These are phyloP conservation scores for Halisarca cf. caerulea DNA, from an alignment of 37 sponge, comb jelly and placozoan genomes.

Conservation along the genomic window DNA sequence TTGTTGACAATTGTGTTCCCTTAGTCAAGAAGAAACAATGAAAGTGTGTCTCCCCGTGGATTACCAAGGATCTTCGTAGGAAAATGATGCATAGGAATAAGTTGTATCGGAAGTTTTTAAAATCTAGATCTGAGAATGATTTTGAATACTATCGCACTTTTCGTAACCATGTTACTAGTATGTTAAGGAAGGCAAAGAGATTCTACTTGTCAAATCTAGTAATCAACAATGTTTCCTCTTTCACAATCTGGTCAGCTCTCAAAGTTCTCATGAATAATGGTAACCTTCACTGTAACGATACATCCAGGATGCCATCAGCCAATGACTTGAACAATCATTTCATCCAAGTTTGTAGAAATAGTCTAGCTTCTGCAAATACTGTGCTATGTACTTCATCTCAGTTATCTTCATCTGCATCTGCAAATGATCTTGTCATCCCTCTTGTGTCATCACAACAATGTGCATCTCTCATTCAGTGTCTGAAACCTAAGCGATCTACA, in stretches of 20 bases:
- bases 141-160: too few species aligned
- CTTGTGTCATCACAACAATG: slow-evolving; percentile 5
- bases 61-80: slow-evolving; percentile 15
- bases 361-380: background rate
- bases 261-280: slow-evolving; percentile 14
- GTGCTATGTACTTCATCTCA: background rate
- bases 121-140: background rate
- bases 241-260: background rate
- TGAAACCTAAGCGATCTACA: slow-evolving; percentile 2
- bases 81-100: slow-evolving; percentile 18
- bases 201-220: background rate
- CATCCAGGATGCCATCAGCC: slow-evolving; percentile 14
- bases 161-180: too few species aligned
- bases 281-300: background rate
- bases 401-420: too few species aligned
- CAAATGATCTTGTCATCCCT: slow-evolving; percentile 12
- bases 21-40: slow-evolving; percentile 11
- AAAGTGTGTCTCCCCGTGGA: background rate
- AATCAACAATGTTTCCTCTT: background rate
- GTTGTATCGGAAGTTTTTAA: slow-evolving; percentile 7
- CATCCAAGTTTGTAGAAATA: slow-evolving; percentile 21
- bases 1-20: slow-evolving; percentile 14
- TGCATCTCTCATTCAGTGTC: background rate
- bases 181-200: slow-evolving; percentile 2
- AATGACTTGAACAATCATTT: slow-evolving; percentile 6